phyloP scores from a whole-genome alignment of 2,113 vertebrate genomes.

The Prochilodus magdalenae region DNA sequence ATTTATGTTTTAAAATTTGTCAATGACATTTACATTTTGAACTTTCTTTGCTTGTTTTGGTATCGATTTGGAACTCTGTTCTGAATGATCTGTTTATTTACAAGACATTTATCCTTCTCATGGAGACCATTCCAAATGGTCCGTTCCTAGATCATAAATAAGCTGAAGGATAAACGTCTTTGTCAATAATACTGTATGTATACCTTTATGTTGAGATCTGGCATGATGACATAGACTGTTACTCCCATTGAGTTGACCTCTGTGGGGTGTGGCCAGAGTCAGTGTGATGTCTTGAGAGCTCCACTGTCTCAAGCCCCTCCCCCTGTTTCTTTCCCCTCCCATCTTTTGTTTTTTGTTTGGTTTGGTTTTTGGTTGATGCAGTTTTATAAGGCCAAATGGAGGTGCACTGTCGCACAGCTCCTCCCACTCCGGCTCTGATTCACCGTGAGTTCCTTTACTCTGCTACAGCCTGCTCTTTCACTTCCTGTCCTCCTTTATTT shows the following conservation, averaged over 20 bases:
- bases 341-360: conserved; percentile 59
- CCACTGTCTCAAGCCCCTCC: conserved; percentile 60
- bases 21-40: conserved; percentile 35
- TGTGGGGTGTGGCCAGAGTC: conserved; percentile 52
- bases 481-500: conserved; percentile 49
- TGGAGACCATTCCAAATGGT: neutral
- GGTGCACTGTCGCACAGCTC: conserved; percentile 92
- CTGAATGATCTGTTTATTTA: conserved; percentile 19
- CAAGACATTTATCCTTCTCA: conserved; percentile 40
- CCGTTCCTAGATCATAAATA: neutral
- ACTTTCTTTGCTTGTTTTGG: conserved; percentile 35
- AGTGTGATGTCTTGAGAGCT: conserved; percentile 40
- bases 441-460: conserved; percentile 93
- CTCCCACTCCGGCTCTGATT: conserved; percentile 95
- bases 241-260: conserved; percentile 32
- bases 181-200: conserved; percentile 24
- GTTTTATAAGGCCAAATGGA: conserved; percentile 97
- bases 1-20: conserved; percentile 1
- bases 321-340: conserved; percentile 63
- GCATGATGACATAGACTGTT: conserved; percentile 40
- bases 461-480: conserved; percentile 72
- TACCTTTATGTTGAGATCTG: conserved; percentile 36
- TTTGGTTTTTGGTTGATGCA: conserved; percentile 90
- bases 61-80: conserved; percentile 32
- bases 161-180: conserved; percentile 45